phyloP scores from a whole-genome alignment of 2,797 vertebrate species.

The Enteromius fasciolatus region DNA sequence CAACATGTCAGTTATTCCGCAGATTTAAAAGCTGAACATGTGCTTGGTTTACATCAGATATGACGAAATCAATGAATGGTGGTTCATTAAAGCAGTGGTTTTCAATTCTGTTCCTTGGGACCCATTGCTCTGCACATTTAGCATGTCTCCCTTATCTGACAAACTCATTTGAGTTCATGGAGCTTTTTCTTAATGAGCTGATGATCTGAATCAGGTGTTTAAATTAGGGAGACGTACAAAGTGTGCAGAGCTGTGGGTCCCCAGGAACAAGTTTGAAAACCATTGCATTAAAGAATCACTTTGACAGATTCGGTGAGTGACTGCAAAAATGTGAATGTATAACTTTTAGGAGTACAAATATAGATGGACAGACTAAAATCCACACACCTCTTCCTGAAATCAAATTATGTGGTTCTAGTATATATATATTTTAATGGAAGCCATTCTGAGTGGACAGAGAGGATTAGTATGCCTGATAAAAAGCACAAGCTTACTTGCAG shows the following conservation, averaged over 20 bases:
- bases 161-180: too few species aligned
- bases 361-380: neutral
- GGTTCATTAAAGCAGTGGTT: neutral
- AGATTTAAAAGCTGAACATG: neutral
- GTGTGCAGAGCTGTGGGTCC: too few species aligned
- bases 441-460: neutral
- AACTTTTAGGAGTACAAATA: slow-evolving; percentile 16
- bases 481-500: neutral
- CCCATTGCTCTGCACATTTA: too few species aligned
- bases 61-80: neutral
- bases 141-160: too few species aligned
- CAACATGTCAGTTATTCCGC: neutral
- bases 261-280: too few species aligned
- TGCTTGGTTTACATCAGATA: neutral
- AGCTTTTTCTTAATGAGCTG: too few species aligned
- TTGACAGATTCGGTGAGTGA: neutral
- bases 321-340: neutral
- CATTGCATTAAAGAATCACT: neutral
- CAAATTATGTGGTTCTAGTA: neutral
- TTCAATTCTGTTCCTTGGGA: too few species aligned
- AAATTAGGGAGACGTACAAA: too few species aligned
- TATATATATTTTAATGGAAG: neutral
- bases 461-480: neutral
- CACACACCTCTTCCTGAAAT: neutral
- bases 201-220: too few species aligned